Evolutionary conservation across 2,888 invertebrate genomes (phyloP).

Genomic region (Catocala nupta): DNA sequence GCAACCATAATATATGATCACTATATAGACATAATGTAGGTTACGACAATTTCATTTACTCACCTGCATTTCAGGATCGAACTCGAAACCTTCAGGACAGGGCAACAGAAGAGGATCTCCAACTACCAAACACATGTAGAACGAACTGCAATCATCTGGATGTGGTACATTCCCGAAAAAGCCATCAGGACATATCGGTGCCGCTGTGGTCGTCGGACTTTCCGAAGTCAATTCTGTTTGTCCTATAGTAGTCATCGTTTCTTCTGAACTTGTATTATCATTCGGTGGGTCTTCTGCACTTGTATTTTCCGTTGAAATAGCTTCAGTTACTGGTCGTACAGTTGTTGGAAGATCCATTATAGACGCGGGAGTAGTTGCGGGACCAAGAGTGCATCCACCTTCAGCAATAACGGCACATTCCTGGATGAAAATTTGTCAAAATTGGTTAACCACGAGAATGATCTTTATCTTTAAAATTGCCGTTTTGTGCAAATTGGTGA

Average conservation of each 20-base stretch:
- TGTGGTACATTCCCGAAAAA: constrained; percentile 27
- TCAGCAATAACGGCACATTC: constrained; percentile 49
- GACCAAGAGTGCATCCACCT: constrained; percentile 54
- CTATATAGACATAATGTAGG: constrained; percentile 6
- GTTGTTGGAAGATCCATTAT: too few relatives aligned
- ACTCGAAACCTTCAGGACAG: constrained; percentile 60
- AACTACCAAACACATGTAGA: constrained; percentile 51
- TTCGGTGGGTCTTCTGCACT: neutral
- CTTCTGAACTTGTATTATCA: neutral
- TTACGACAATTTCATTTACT: constrained; percentile 1
- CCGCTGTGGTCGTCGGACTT: constrained; percentile 1
- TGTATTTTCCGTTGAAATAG: too few relatives aligned
- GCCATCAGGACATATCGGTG: neutral
- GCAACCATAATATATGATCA: too few relatives aligned
- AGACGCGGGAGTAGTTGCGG: constrained; percentile 9
- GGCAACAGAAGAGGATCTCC: constrained; percentile 48
- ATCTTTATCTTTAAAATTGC: too few relatives aligned
- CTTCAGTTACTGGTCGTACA: too few relatives aligned
- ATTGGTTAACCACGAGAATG: too few relatives aligned
- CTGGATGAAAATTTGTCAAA: constrained; percentile 29
- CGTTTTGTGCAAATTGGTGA: too few relatives aligned
- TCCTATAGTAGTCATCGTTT: neutral
- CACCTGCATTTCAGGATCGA: constrained; percentile 37
- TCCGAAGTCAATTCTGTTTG: neutral
- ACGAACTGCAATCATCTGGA: constrained; percentile 25